These are phyloP conservation scores for Heterodera carotae DNA, from an alignment of 1,140 invertebrate genomes.

Conservation along the genomic window DNA sequence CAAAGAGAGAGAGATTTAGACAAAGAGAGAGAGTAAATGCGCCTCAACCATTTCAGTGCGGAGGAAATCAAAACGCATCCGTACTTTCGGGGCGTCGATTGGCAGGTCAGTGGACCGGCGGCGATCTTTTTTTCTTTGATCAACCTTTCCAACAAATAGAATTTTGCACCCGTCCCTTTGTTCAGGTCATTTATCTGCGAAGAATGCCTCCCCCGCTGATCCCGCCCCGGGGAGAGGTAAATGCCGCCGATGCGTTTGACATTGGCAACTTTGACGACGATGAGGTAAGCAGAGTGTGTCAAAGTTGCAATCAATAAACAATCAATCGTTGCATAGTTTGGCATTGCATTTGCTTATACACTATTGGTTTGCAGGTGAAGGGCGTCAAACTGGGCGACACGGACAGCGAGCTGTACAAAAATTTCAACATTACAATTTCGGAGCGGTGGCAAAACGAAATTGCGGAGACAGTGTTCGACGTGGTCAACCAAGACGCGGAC, in stretches of 20 bases:
- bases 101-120: constrained; percentile 72
- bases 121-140: neutral
- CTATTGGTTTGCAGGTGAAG: neutral
- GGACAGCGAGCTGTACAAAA: constrained; percentile 97
- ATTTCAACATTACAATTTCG: constrained; percentile 95
- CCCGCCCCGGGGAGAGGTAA: constrained; percentile 96
- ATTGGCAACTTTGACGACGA: constrained; percentile 99
- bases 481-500: constrained; percentile 93
- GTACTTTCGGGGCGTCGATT: constrained; percentile 96
- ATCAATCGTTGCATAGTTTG: constrained; percentile 18
- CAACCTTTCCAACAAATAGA: neutral
- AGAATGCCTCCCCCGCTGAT: constrained; percentile 97
- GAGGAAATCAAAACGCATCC: constrained; percentile 95
- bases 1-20: neutral
- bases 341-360: neutral
- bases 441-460: constrained; percentile 99
- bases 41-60: constrained; percentile 71
- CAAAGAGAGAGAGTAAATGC: neutral
- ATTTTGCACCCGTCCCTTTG: too few relatives aligned
- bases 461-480: constrained; percentile 97
- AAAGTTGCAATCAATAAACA: constrained; percentile 70
- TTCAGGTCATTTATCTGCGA: constrained; percentile 72
- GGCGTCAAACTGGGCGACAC: constrained; percentile 77
- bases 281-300: constrained; percentile 98
- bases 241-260: constrained; percentile 99